Base-by-base conservation (phyloP, 2,888 invertebrate genomes). In the Lasiommata megera region DNA sequence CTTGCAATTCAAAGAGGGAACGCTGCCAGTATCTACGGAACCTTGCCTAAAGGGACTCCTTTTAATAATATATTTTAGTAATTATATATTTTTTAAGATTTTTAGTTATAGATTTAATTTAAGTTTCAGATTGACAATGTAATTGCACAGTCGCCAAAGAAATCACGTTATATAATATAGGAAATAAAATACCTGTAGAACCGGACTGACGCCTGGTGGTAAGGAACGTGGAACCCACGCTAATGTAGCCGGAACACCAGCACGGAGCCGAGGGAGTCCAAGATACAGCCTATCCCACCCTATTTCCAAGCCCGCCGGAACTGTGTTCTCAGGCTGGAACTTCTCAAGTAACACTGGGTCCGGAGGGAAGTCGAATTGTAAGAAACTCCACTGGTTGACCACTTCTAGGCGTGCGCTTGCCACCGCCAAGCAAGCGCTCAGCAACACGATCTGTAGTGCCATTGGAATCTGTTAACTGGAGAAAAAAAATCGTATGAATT, bases 201-300 rank as follows among this genome's bases (percentile, higher is more conserved):
- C 91, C 1, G 96, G 96, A 64, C 94, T 95, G 63, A 94, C 94
- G 7, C 93, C 94, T 0, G 91, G 83, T 0, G 93, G 93, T 34
- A 93, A 76, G 59, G 92, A 92, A 47, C 95, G 89, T 0, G 95
- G 93, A 6, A 96, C 92, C 81, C 92, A 93, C 11, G 92, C 93
- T 6, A 97, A 72, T 0, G 96, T 95, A 0, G 96, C 94, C 0
- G 96, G 94, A 0, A 96, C 94, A 3, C 96, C 96, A 0, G 93
- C 92, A 57, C 95, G 92, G 28, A 96, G 80, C 56, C 96, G 88
- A 0, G 96, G 96, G 9, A 94, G 93, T 0, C 95, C 93, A n/a
- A 97, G 61, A 75, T 96, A 96, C 23, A 96, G 85, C 61, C 94
- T 90, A 69, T 96, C 94, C 82, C 93, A 92, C 1, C 93, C 93